Percentiles rank a stretch among this genome's conserved stretches.
Conservation (phyloP, 2,797 vertebrate species). For the Austrolebias charrua region DNA sequence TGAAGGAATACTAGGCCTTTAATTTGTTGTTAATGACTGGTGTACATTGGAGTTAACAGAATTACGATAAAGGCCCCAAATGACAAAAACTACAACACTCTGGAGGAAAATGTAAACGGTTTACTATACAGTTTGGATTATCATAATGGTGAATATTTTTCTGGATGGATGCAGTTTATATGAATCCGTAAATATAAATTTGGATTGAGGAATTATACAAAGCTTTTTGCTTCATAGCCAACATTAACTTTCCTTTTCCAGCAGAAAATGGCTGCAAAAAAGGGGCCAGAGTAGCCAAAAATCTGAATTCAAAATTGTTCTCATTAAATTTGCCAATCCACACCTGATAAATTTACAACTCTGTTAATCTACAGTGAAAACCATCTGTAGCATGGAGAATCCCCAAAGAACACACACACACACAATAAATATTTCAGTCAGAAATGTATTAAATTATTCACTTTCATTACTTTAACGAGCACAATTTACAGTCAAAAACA, state of each 20-base stretch:
- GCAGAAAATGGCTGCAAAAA: neutral
- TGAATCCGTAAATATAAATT: no score
- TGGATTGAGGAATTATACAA: no score
- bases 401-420: conserved; percentile 50
- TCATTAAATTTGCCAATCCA: neutral
- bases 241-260: neutral
- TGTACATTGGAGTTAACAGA: no score
- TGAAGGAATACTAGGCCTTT: no score
- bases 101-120: no score
- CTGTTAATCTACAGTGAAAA: neutral
- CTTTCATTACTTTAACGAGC: conserved; percentile 82
- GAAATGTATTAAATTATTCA: conserved; percentile 87
- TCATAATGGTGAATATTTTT: no score
- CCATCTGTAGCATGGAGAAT: neutral
- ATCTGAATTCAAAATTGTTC: neutral
- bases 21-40: no score
- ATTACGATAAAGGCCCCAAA: no score
- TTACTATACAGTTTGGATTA: no score
- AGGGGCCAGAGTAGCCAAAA: neutral
- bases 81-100: no score
- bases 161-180: no score
- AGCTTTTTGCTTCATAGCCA: no score
- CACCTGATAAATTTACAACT: neutral
- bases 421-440: conserved; percentile 67
- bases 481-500: conserved; percentile 84